These are phyloP conservation scores for Climacteris rufus DNA, from an alignment of 2,113 vertebrate genomes.

Conservation along the genomic window DNA sequence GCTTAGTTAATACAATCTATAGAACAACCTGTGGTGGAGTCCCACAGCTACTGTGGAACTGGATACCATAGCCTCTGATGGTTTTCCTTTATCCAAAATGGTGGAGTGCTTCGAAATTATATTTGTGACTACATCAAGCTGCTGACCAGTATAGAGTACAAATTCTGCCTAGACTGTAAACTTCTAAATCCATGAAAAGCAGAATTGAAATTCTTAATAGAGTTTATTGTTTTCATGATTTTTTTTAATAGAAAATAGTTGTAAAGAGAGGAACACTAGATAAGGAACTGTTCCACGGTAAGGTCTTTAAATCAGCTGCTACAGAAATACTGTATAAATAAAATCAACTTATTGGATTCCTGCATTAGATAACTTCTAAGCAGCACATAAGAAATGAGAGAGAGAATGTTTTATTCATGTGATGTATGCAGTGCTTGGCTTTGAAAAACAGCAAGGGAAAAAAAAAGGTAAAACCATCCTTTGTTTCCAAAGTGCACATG, in stretches of 20 bases:
- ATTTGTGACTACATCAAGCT: neutral
- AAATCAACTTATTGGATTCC: neutral
- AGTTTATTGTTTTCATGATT: neutral
- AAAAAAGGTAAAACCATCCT: neutral
- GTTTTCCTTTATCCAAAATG: neutral
- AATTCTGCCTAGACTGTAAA: neutral
- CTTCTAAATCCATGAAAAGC: neutral
- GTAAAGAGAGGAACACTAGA: neutral
- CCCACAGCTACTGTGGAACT: neutral
- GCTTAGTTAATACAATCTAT: rapidly evolving
- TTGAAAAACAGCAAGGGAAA: neutral
- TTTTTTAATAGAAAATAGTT: neutral
- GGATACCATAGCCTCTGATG: neutral
- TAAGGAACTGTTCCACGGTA: neutral
- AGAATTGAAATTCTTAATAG: neutral
- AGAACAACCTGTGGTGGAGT: neutral
- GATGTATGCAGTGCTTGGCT: neutral
- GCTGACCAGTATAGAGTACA: neutral
- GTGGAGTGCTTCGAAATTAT: neutral
- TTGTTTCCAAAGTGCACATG: neutral
- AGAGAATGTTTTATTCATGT: neutral
- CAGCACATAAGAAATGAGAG: neutral
- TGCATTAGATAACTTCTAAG: neutral
- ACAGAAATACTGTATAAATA: neutral
- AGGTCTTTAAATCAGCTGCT: neutral